phyloP scores from a whole-genome alignment of 37 sponge, comb jelly and placozoan species.

The Aphrocallistes beatrix region DNA sequence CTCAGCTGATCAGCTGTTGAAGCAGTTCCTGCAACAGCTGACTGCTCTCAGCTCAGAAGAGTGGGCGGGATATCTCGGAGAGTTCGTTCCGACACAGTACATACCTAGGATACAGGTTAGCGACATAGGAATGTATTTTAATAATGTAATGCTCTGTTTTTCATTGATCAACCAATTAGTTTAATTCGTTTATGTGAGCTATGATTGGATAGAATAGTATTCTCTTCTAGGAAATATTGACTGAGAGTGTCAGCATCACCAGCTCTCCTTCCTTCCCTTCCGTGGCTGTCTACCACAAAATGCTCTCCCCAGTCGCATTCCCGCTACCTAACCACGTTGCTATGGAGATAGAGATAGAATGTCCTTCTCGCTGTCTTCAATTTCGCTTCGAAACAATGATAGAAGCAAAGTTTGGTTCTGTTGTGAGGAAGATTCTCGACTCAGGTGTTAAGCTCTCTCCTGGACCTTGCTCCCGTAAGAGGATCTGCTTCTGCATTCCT shows the following conservation, averaged over 20 bases:
- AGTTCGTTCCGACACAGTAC: conserved; percentile 48
- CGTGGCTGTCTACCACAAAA: not conserved
- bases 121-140: conserved; percentile 18
- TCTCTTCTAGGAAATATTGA: not conserved
- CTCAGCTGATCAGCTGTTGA: conserved; percentile 36
- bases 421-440: not conserved
- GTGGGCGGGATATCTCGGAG: conserved; percentile 56
- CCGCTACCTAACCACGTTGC: conserved; percentile 18
- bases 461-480: not conserved
- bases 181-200: too few relatives aligned
- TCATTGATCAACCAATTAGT: not conserved
- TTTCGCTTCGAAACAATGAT: not conserved
- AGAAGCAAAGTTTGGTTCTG: not conserved
- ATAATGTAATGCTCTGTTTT: too few relatives aligned
- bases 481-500: not conserved
- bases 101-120: conserved; percentile 37
- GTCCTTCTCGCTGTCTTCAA: not conserved
- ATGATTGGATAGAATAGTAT: not conserved
- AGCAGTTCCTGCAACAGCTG: conserved; percentile 26
- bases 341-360: conserved; percentile 13
- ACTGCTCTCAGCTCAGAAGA: conserved; percentile 18
- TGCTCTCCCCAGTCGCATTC: not conserved
- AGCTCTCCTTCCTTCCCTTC: not conserved
- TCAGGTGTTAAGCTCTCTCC: not conserved
- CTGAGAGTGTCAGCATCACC: not conserved